Percentiles rank a stretch among this genome's conserved stretches.
phyloP scores from a whole-genome alignment of 2,113 vertebrate species.

The Penelope pileata region DNA sequence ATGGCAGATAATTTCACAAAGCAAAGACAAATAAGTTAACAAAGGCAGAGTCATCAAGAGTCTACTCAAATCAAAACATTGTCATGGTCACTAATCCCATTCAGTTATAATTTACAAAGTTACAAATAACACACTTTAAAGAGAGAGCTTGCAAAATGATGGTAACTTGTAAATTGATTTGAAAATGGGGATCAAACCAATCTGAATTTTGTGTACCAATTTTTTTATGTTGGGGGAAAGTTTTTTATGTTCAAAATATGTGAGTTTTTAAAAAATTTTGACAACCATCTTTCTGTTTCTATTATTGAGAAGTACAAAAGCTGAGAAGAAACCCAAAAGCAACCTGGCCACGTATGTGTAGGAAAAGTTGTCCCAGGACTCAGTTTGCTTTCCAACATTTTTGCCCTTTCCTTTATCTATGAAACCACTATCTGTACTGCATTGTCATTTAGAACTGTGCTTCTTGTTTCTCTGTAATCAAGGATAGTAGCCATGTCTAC shows the following conservation, averaged over 20 bases:
- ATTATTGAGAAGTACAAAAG: not conserved
- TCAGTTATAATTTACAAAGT: not conserved
- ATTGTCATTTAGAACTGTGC: not conserved
- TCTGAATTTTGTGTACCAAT: not conserved
- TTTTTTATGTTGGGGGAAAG: not conserved
- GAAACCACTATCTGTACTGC: not conserved
- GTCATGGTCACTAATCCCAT: not conserved
- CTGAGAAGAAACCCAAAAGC: not conserved
- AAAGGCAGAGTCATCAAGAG: not conserved
- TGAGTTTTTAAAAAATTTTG: too few relatives aligned
- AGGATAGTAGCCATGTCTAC: accelerated
- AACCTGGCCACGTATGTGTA: accelerated
- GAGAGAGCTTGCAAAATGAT: not conserved
- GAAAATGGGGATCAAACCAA: not conserved
- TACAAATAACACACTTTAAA: not conserved
- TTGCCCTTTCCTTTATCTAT: not conserved
- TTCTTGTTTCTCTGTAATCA: not conserved
- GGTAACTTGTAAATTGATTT: not conserved
- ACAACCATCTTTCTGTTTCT: too few relatives aligned
- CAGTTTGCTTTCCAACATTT: not conserved
- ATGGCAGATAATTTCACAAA: conserved; percentile 38
- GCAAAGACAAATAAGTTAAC: conserved; percentile 10
- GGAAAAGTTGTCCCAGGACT: not conserved
- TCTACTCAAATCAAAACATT: not conserved
- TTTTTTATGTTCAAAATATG: not conserved